phyloP scores from a whole-genome alignment of 2,113 vertebrate species.

The Lycocorax pyrrhopterus region DNA sequence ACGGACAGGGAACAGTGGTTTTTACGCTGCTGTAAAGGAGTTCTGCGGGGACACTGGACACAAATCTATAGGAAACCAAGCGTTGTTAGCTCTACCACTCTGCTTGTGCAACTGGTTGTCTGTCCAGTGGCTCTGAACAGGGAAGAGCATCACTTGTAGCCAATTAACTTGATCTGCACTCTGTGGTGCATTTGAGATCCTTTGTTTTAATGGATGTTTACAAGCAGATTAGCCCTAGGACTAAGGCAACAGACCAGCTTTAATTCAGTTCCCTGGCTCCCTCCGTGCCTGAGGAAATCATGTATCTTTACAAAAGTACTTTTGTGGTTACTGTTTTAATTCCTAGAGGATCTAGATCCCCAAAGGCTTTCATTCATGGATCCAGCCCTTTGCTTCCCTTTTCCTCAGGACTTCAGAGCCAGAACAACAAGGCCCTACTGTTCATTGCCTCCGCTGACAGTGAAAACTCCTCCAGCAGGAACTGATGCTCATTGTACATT shows the following conservation, averaged over 20 bases:
- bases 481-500: neutral
- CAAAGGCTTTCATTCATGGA: neutral
- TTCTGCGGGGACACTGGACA: neutral
- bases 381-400: neutral
- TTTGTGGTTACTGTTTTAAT: neutral
- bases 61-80: neutral
- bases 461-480: neutral
- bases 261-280: neutral
- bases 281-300: neutral
- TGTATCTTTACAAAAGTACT: neutral
- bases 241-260: neutral
- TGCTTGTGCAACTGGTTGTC: neutral
- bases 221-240: neutral
- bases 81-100: neutral
- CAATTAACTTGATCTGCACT: neutral
- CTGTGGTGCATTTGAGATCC: neutral
- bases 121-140: neutral
- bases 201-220: neutral
- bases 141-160: neutral
- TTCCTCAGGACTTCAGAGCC: neutral
- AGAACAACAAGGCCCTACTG: neutral
- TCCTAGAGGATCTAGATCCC: neutral
- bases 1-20: rapidly evolving
- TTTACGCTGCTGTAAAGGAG: neutral
- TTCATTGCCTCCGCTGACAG: neutral